A percentile compares a stretch with the other conserved stretches of the same genome.
phyloP scores from a whole-genome alignment of 2,113 vertebrate species.

The Petroica traversi region DNA sequence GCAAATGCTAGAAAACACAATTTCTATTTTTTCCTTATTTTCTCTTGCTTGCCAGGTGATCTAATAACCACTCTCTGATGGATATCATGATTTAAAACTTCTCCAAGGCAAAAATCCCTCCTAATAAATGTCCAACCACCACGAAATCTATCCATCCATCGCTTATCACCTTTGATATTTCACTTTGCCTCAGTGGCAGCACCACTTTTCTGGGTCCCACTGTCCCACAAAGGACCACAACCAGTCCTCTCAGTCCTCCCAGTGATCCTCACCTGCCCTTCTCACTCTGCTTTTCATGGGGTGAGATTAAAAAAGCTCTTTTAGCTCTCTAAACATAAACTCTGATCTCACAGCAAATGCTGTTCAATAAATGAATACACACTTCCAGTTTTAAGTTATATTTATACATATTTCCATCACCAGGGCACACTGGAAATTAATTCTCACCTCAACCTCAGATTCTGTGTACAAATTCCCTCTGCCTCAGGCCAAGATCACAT shows the following conservation, averaged over 20 bases:
- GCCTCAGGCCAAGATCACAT: neutral
- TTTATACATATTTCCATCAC: neutral
- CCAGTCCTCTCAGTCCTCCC: neutral
- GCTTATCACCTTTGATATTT: rapidly evolving
- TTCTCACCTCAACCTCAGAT: neutral
- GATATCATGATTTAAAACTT: neutral
- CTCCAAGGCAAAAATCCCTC: neutral
- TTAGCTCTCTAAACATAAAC: neutral
- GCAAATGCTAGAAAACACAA: neutral
- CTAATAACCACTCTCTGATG: neutral
- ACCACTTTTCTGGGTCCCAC: rapidly evolving
- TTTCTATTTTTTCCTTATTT: neutral
- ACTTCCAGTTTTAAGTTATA: neutral
- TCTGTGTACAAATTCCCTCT: neutral
- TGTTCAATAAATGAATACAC: neutral
- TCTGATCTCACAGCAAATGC: neutral
- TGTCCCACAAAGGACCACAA: rapidly evolving
- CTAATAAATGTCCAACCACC: neutral
- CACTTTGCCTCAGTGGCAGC: neutral
- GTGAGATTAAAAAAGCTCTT: neutral
- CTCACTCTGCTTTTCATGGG: neutral
- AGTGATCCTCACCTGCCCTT: neutral
- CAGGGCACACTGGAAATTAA: neutral
- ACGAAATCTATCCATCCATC: neutral
- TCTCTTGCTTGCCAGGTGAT: neutral